Conservation (phyloP, 1,140 invertebrate genomes). For the Drosophila ironensis region DNA sequence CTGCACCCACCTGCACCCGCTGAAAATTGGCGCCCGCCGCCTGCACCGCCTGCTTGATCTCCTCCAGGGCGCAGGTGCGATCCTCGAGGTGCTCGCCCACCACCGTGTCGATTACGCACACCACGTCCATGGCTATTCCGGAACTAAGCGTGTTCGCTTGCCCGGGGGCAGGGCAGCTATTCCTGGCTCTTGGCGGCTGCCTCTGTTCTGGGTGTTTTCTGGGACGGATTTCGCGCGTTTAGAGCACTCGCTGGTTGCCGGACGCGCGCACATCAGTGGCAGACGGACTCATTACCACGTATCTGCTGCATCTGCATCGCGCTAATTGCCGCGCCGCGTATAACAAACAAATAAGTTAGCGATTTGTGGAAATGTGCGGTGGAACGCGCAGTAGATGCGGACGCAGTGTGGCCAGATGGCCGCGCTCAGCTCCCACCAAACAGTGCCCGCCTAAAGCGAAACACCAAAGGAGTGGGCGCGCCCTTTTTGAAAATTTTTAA, state of each 20-base stretch:
- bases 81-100: slow-evolving; percentile 87
- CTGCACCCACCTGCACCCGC: slow-evolving; percentile 88
- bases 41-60: slow-evolving; percentile 90
- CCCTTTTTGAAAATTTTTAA: not conserved
- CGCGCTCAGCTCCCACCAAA: no score
- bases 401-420: not conserved
- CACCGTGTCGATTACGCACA: slow-evolving; percentile 93
- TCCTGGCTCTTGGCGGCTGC: slow-evolving; percentile 43
- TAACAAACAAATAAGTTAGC: slow-evolving; percentile 39
- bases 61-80: slow-evolving; percentile 91
- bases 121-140: slow-evolving; percentile 90
- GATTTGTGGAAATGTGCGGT: slow-evolving; percentile 53
- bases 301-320: slow-evolving; percentile 52
- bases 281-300: slow-evolving; percentile 64
- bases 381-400: slow-evolving; percentile 14
- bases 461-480: no score
- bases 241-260: slow-evolving; percentile 18
- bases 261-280: slow-evolving; percentile 36
- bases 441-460: no score
- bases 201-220: slow-evolving; percentile 20
- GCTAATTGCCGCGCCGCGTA: slow-evolving; percentile 56
- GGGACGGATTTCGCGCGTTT: slow-evolving; percentile 35
- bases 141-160: slow-evolving; percentile 6
- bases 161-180: slow-evolving; percentile 40
- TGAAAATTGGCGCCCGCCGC: slow-evolving; percentile 91